phyloP scores from a whole-genome alignment of 2,113 vertebrate species.

The Solea solea region DNA sequence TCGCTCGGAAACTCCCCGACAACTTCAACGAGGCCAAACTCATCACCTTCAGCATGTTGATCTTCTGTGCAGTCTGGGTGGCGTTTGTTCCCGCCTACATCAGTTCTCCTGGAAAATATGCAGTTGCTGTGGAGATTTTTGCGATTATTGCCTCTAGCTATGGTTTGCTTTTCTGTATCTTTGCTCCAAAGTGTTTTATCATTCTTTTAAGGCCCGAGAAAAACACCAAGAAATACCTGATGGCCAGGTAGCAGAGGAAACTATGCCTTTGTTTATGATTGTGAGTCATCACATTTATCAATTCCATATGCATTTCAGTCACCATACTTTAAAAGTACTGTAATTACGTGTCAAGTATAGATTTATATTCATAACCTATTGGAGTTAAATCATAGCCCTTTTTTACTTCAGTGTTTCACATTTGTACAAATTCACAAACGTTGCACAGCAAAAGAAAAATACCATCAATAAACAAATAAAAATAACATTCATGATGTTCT shows the following conservation, averaged over 20 bases:
- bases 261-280: background rate
- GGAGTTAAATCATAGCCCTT: no score
- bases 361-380: no score
- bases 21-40: constrained; percentile 22
- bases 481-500: no score
- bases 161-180: constrained; percentile 72
- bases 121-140: constrained; percentile 74
- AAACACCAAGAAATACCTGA: constrained; percentile 72
- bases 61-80: constrained; percentile 20
- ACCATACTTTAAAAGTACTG: no score
- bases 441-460: no score
- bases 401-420: no score
- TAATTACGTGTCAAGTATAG: no score
- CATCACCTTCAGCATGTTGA: constrained; percentile 24
- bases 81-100: constrained; percentile 39
- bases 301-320: no score
- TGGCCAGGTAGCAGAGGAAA: constrained; percentile 51
- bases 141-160: constrained; percentile 76
- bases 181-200: constrained; percentile 80
- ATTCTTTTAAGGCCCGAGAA: constrained; percentile 75
- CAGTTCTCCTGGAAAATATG: constrained; percentile 72
- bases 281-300: background rate
- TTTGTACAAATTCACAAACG: no score
- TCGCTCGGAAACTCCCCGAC: constrained; percentile 15
- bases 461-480: no score